phyloP scores from a whole-genome alignment of 2,888 invertebrate genomes.

The Caenorhabditis sulstoni region DNA sequence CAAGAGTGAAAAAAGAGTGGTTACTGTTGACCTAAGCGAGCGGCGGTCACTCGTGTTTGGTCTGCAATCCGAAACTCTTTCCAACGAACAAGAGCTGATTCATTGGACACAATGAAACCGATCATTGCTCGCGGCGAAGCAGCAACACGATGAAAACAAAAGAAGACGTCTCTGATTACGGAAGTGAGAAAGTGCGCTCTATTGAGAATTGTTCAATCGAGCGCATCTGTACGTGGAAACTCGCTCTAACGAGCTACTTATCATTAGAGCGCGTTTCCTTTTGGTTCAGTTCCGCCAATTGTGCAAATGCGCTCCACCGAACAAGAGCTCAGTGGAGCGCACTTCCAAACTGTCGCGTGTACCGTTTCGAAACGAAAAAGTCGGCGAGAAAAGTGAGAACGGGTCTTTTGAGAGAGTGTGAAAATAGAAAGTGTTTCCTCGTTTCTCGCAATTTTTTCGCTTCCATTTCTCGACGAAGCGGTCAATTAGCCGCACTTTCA shows the following conservation, averaged over 20 bases:
- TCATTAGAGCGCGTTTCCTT: too few relatives aligned
- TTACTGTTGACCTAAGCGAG: background rate
- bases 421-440: conserved; percentile 10
- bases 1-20: too few relatives aligned
- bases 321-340: too few relatives aligned
- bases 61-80: conserved; percentile 18
- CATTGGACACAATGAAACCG: conserved; percentile 30
- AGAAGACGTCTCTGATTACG: conserved; percentile 11
- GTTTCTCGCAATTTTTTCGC: background rate
- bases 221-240: too few relatives aligned
- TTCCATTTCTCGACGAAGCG: conserved; percentile 15
- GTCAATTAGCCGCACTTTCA: conserved; percentile 41
- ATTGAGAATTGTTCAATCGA: too few relatives aligned
- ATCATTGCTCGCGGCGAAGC: conserved; percentile 38
- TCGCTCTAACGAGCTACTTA: too few relatives aligned
- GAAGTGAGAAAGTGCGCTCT: too few relatives aligned
- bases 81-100: conserved; percentile 9
- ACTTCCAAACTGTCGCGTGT: too few relatives aligned
- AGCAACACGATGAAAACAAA: conserved; percentile 2
- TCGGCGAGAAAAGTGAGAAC: background rate
- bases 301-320: too few relatives aligned
- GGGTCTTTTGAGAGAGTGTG: background rate
- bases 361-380: too few relatives aligned
- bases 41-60: conserved; percentile 10
- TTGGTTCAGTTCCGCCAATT: too few relatives aligned